These are phyloP conservation scores for Poeciliopsis gracilis DNA, from an alignment of 2,797 vertebrate genomes.

Conservation along the genomic window DNA sequence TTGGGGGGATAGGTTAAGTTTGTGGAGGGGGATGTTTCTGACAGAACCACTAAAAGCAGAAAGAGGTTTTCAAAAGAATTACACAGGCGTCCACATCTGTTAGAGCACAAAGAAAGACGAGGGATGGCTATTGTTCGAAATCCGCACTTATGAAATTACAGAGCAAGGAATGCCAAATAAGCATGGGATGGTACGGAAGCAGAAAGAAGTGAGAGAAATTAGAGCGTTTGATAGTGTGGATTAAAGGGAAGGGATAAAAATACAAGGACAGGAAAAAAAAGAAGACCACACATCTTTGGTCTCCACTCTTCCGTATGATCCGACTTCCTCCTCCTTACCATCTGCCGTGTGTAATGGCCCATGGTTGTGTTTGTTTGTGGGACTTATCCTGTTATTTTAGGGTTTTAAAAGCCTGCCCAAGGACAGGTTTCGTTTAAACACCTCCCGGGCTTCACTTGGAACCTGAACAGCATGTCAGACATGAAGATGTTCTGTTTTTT, in stretches of 20 bases:
- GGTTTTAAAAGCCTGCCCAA: constrained; percentile 14
- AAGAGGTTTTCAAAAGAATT: background rate
- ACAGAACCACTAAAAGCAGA: background rate
- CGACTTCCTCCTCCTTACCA: constrained; percentile 52
- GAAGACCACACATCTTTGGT: constrained; percentile 25
- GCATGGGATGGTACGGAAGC: background rate
- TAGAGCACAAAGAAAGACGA: background rate
- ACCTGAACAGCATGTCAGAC: background rate
- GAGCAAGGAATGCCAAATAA: background rate
- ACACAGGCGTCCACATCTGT: background rate
- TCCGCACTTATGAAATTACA: background rate
- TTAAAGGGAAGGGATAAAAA: constrained; percentile 9
- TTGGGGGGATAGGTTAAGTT: too few relatives aligned
- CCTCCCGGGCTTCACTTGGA: background rate
- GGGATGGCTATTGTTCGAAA: background rate
- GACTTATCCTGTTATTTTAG: constrained; percentile 31
- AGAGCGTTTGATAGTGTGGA: constrained; percentile 1
- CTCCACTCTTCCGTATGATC: constrained; percentile 45
- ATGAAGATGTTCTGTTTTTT: background rate
- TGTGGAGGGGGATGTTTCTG: constrained; percentile 4
- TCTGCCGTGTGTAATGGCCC: constrained; percentile 61
- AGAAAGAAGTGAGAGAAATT: background rate
- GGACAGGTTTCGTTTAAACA: constrained; percentile 3
- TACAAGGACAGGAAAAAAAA: constrained; percentile 15
- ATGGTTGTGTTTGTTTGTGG: constrained; percentile 25